These are phyloP conservation scores for Gallinago stenura DNA, from an alignment of 2,797 vertebrate genomes.

Conservation along the genomic window DNA sequence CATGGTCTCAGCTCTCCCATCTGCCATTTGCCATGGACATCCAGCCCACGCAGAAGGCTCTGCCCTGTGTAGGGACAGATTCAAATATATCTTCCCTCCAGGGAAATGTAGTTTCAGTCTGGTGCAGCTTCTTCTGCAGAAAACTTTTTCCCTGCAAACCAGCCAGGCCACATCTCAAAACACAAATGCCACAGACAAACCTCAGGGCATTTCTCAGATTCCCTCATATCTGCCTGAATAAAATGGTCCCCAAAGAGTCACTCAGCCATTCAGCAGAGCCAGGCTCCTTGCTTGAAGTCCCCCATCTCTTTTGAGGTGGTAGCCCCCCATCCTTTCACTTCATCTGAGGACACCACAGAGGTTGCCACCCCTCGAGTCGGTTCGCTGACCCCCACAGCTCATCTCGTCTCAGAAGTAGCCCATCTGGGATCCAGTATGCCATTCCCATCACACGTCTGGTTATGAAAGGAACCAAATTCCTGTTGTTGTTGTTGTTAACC, in stretches of 20 bases:
- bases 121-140: not conserved
- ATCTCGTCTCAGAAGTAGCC: not conserved
- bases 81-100: not conserved
- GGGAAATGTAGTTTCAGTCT: not conserved
- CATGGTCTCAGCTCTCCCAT: not conserved
- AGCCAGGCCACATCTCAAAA: not conserved
- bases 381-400: not conserved
- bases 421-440: rapidly evolving
- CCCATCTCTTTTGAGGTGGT: not conserved
- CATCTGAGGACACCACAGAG: not conserved
- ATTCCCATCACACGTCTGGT: not conserved
- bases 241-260: not conserved
- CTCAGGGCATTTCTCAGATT: not conserved
- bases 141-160: not conserved
- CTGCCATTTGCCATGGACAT: not conserved
- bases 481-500: not conserved
- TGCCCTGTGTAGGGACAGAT: rapidly evolving
- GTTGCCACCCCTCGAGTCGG: not conserved
- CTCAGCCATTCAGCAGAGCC: not conserved
- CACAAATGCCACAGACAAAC: not conserved
- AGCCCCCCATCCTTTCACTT: not conserved
- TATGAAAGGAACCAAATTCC: not conserved
- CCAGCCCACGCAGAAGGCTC: not conserved
- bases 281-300: rapidly evolving
- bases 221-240: rapidly evolving